Base-by-base conservation (phyloP, 2,888 invertebrate genomes). In the Rotaria macrura region DNA sequence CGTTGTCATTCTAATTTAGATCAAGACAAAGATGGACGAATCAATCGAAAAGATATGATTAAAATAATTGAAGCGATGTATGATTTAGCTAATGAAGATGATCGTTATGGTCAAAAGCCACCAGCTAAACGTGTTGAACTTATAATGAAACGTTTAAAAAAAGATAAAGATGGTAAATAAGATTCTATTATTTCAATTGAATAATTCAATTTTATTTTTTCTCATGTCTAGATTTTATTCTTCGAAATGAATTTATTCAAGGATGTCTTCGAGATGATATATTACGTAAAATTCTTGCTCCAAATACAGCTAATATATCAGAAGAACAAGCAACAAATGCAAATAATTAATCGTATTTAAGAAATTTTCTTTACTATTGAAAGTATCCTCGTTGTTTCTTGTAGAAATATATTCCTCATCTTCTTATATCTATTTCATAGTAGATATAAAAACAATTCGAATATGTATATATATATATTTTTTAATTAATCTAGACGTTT, bases 61-160 rank as follows among this genome's bases (percentile, higher is more conserved):
- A 40, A 38, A 79, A 79, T 79, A 25, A 79, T 79, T 43, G 74
- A 79, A 43, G 74, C 74, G 5, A 79, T 79, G 74, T 79, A 79
- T 25, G 74, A 79, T 79, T 79, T 79, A 79, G 74, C 74, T n/a
- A 79, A 79, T 79, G 74, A 79, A n/a, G 74, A 79, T 5, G 74
- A 79, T 79, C 74, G 74, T 25, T 25, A 10, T 23, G 74, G 74
- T 12, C 40, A 79, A 7, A 79, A 79, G 43, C 23, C 74, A 25
- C 74, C 74, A 3, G 43, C 40, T 40, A 40, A 43, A 40, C 74
- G 74, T 79, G 74, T 79, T 25, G 74, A 79, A 23, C 25, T 79
- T 25, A 79, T 79, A 17, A 79, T 79, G 74, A 23, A 43, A 43
- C 38, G 74, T 38, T 79, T 79, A 43, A 43, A 38, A 1, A 79